Evolutionary conservation across 2,797 vertebrate genomes (phyloP), one percentile per base, ranked within the genome.

Genomic region (Fundulus diaphanus): DNA sequence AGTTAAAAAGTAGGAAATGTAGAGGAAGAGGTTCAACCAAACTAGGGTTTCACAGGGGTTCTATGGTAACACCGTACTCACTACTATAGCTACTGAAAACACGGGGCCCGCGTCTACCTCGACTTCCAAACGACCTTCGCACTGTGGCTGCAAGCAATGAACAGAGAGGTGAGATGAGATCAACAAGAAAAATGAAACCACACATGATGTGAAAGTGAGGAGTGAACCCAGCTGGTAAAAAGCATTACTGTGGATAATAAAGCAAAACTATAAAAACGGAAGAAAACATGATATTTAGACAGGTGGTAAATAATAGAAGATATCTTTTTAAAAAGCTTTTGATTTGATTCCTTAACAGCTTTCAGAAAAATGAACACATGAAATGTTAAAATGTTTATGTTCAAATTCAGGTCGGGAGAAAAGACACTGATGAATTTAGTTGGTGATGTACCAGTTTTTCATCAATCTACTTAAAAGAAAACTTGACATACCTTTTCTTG

Each of bases 41-140:
- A 89, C 88, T 86, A 85, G 87, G 90, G 90, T 88, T 89, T 92
- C 77, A 92, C 79, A 93, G 79, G 83, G 87, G 82, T 79, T 92
- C 93, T 94, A 59, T 40, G 90, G 80, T 94, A 93, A 94, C 85
- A 91, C 95, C 91, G 95, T 90, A 91, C 95, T 96, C 96, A 94
- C 95, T 96, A 96, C 88, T 96, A 96, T 85, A 93, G 94, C 94
- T 96, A 96, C 89, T 96, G 90, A 96, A 96, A 93, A 96, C 93
- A 94, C 83, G 92, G 95, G 95, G 94, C 90, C 94, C 93, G 83
- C 93, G 96, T 97, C 97, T 98, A 98, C 97, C 98, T 99, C 97
- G 97, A 95, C 95, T 96, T 94, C 96, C 96, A 95, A 96, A 94
- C 94, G 97, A 97, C 96, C 96, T 96, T 96, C 97, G 94, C 85